Evolutionary conservation across 1,140 invertebrate species (phyloP), one percentile per base, ranked within the genome.

Genomic region (Calephelis virginiensis): DNA sequence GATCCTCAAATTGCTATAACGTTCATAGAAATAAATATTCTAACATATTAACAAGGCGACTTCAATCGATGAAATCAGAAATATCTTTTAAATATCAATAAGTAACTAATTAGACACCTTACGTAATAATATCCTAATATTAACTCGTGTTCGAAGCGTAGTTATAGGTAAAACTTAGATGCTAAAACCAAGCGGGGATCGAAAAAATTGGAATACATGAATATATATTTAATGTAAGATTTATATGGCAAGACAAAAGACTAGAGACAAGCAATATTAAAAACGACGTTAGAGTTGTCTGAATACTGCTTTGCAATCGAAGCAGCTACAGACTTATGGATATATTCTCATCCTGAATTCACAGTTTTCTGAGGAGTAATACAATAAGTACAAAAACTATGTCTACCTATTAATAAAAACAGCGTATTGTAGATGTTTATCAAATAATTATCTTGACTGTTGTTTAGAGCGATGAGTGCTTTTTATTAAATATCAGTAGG

Each of bases 31-130:
- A 63, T 63, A 63, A 63, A 62, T 62, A 43, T 40, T 46, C 61
- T 43, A 46, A 43, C 46, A 49, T 64, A 64, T 43, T 14, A 64
- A 64, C 62, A 64, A 62, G 63, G 63, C 48, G 63, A 64, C 48
- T 64, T 53, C 13, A 10, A 9, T 61, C 48, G 48, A 43, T 53
- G 17, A 49, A 49, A 64, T 38, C 37, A 53, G 47, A 64, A 49
- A 64, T 40, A 64, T 64, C 48, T 17, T 64, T 11, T n/a, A 49
- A 50, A 64, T 40, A 45, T 62, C 43, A 17, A 46, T 14, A 40
- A 49, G 40, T 14, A 53, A 64, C 38, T 64, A 38, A 64, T 53
- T 53, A 10, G 13, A 56, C 10, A 64, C 50, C 49, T 64, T 64
- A 64, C n/a, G n/a, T 50, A 43, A 50, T 50, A 64, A 38, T 49